A percentile compares a stretch with the other conserved stretches of the same genome.
phyloP scores from a whole-genome alignment of 2,888 invertebrate genomes.

The Drosophila fungiperda region DNA sequence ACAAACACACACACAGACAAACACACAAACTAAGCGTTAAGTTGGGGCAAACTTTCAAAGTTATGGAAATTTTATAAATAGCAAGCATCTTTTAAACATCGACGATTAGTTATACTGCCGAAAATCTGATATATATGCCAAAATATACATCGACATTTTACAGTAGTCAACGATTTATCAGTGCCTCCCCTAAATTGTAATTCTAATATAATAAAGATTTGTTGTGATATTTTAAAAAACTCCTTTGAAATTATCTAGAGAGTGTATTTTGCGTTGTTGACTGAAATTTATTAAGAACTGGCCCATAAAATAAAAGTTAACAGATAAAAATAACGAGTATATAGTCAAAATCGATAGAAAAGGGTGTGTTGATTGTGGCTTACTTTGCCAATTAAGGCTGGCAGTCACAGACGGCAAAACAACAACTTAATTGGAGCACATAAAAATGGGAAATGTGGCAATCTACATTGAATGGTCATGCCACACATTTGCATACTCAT shows the following conservation, averaged over 20 bases:
- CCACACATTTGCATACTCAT: slow-evolving; percentile 39
- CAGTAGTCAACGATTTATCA: background rate
- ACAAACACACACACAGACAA: slow-evolving; percentile 29
- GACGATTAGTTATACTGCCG: slow-evolving; percentile 13
- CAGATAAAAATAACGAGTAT: background rate
- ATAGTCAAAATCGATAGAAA: slow-evolving; percentile 1
- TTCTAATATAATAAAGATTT: background rate
- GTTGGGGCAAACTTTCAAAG: slow-evolving; percentile 21
- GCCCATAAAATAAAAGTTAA: background rate
- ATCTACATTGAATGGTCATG: background rate
- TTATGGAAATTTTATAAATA: slow-evolving; percentile 55
- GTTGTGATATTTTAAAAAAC: background rate
- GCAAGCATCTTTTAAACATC: background rate
- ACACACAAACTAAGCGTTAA: slow-evolving; percentile 13
- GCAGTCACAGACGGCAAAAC: slow-evolving; percentile 15
- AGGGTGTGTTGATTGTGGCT: slow-evolving; percentile 16
- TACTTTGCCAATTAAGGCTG: slow-evolving; percentile 23
- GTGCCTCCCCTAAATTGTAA: background rate
- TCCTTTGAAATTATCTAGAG: background rate
- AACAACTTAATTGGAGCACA: slow-evolving; percentile 24
- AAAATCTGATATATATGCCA: background rate
- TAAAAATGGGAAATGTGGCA: slow-evolving; percentile 12
- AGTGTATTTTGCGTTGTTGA: background rate
- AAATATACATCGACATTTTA: too few species aligned
- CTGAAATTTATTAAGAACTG: background rate